A percentile compares a stretch with the other conserved stretches of the same genome.
These are phyloP conservation scores for Marcusenius ussheri DNA, from an alignment of 2,113 vertebrate species.

Conservation along the genomic window DNA sequence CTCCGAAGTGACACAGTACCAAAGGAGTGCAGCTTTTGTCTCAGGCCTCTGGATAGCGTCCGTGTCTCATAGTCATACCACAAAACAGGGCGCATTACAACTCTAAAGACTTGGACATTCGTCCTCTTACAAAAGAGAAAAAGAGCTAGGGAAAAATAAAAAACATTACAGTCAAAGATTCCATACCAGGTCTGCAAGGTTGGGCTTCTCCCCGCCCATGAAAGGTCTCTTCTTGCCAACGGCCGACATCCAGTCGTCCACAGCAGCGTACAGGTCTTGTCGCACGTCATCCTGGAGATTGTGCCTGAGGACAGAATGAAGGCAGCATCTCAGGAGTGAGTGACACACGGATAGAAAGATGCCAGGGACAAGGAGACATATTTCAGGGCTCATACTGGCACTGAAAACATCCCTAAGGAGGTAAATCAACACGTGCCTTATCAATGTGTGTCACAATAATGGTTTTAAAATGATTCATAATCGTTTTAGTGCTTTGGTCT, in stretches of 20 bases:
- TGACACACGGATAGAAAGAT: background rate
- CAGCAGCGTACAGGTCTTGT: slow-evolving; percentile 67
- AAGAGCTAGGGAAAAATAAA: background rate
- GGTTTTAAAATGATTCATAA: background rate
- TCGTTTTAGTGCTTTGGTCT: too few relatives aligned
- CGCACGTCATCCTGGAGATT: slow-evolving; percentile 65
- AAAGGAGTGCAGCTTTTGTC: background rate
- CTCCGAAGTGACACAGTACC: too few relatives aligned
- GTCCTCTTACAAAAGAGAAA: background rate
- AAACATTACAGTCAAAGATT: background rate
- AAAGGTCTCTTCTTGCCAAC: slow-evolving; percentile 66
- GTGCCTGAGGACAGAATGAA: slow-evolving; percentile 50
- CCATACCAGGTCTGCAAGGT: slow-evolving; percentile 74
- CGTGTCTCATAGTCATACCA: background rate
- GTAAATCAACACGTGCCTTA: background rate
- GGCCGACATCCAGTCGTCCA: slow-evolving; percentile 67
- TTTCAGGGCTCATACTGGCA: too few relatives aligned
- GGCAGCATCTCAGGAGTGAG: background rate
- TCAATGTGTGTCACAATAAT: background rate
- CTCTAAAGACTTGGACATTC: background rate
- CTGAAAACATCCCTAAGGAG: background rate
- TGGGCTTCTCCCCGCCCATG: slow-evolving; percentile 68
- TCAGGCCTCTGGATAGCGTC: background rate
- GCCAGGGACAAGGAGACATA: too few relatives aligned
- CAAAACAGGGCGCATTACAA: background rate